A percentile compares a stretch with the other conserved stretches of the same genome.
Evolutionary conservation across 2,888 invertebrate genomes (phyloP).

Genomic region (Bembecia ichneumoniformis): DNA sequence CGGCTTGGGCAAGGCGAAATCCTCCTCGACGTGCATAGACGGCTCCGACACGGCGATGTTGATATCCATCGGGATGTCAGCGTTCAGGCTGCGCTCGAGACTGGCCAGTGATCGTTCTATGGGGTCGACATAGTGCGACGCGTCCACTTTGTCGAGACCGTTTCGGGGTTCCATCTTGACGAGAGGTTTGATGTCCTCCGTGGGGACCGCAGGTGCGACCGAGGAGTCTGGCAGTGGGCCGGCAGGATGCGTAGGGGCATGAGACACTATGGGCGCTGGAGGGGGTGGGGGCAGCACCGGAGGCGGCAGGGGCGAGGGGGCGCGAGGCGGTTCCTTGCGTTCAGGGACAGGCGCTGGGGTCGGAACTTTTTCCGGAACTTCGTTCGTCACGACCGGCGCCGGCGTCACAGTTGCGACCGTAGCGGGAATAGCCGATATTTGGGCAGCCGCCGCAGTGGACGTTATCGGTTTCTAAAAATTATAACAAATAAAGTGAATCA

Average conservation of each 20-base stretch:
- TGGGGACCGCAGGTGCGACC: slow-evolving; percentile 25
- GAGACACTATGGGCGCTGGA: slow-evolving; percentile 1
- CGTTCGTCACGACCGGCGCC: neutral
- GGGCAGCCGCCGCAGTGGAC: slow-evolving; percentile 14
- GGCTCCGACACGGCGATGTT: slow-evolving; percentile 61
- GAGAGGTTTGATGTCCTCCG: slow-evolving; percentile 32
- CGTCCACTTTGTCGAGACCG: slow-evolving; percentile 55
- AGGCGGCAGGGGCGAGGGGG: slow-evolving; percentile 8
- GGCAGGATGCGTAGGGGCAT: slow-evolving; percentile 11
- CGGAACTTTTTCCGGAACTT: slow-evolving; percentile 10
- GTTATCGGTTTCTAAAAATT: slow-evolving; percentile 31
- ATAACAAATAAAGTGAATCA: neutral
- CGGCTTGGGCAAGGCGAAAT: slow-evolving; percentile 55
- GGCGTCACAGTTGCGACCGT: neutral
- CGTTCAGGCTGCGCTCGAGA: slow-evolving; percentile 75
- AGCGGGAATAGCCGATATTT: slow-evolving; percentile 12
- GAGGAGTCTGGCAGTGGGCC: slow-evolving; percentile 29
- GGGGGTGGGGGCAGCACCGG: slow-evolving; percentile 7
- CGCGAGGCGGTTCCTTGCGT: slow-evolving; percentile 26
- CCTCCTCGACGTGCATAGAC: slow-evolving; percentile 62
- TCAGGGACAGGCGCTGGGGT: slow-evolving; percentile 30
- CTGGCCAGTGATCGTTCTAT: slow-evolving; percentile 80
- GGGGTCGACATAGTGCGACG: slow-evolving; percentile 74
- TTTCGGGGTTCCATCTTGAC: slow-evolving; percentile 49
- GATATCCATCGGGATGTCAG: slow-evolving; percentile 69